Evolutionary conservation across 2,797 vertebrate genomes (phyloP).

Genomic region (Alauda arvensis): DNA sequence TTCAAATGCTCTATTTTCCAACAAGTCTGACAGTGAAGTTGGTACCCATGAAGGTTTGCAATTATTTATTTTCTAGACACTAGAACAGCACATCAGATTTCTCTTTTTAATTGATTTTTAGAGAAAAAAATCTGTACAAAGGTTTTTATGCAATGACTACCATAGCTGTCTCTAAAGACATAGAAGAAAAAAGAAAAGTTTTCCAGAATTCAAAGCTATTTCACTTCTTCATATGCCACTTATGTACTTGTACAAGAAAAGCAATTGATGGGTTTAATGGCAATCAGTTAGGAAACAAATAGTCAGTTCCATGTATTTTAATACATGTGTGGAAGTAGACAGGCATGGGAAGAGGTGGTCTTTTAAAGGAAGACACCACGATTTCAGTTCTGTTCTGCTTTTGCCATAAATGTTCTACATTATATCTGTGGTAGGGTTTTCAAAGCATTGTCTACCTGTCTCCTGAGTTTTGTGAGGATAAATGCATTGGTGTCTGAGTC

Average conservation of each 20-base stretch:
- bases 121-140: background rate
- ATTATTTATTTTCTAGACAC: background rate
- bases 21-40: background rate
- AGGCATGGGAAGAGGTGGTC: background rate
- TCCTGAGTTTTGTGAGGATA: background rate
- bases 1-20: slow-evolving; percentile 26
- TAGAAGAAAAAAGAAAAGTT: fast-evolving
- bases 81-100: background rate
- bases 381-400: background rate
- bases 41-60: background rate
- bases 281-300: background rate
- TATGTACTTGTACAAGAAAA: background rate
- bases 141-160: background rate
- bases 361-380: background rate
- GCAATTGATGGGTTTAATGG: background rate
- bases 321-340: background rate
- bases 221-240: background rate
- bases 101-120: background rate
- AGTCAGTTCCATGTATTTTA: background rate
- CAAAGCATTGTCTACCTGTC: background rate
- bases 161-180: background rate
- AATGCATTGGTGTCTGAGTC: background rate
- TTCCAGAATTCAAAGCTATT: background rate
- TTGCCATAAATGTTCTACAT: background rate
- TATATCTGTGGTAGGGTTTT: background rate